These are phyloP conservation scores for Crotalus viridis DNA, from an alignment of 2,113 vertebrate genomes.

Conservation along the genomic window DNA sequence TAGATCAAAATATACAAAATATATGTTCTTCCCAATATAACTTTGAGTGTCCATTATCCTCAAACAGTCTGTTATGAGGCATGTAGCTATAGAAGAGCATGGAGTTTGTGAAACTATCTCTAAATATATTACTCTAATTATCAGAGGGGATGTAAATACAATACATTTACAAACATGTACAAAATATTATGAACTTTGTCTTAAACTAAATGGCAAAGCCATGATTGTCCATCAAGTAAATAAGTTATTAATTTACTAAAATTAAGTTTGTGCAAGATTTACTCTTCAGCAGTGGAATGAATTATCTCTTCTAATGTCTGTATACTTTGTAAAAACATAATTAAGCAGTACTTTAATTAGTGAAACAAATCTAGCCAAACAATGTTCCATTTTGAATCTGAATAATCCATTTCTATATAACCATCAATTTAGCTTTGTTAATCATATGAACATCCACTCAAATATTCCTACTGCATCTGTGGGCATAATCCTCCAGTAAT, in stretches of 20 bases:
- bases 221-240: neutral
- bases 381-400: rapidly evolving
- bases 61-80: neutral
- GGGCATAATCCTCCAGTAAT: neutral
- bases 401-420: neutral
- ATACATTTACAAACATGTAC: neutral
- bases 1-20: neutral
- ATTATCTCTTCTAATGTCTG: conserved; percentile 1
- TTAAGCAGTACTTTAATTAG: conserved; percentile 2
- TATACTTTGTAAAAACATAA: neutral
- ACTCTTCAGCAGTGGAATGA: neutral
- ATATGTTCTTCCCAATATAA: neutral
- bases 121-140: neutral
- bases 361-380: neutral
- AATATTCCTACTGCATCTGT: conserved; percentile 2
- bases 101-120: neutral
- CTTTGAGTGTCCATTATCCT: neutral
- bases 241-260: neutral
- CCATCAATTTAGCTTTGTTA: neutral
- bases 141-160: conserved; percentile 3
- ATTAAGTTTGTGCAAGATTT: conserved; percentile 14
- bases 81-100: neutral
- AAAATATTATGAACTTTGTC: neutral
- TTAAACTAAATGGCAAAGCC: conserved; percentile 12
- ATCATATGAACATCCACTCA: neutral